A percentile compares a stretch with the other conserved stretches of the same genome.
phyloP scores from a whole-genome alignment of 2,888 invertebrate species.

The Urechis unicinctus region DNA sequence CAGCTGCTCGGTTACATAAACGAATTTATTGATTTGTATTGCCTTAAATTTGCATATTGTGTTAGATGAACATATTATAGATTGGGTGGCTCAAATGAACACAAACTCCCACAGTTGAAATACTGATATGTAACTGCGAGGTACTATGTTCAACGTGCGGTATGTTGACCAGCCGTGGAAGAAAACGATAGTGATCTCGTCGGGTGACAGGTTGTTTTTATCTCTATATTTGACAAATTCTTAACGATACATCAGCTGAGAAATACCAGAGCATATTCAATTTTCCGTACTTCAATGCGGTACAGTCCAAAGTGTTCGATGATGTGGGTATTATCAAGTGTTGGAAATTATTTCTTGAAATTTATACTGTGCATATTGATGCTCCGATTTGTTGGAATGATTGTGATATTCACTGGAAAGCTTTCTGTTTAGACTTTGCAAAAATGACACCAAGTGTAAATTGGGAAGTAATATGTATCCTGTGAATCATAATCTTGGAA shows the following conservation, averaged over 20 bases:
- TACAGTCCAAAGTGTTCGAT: constrained; percentile 68
- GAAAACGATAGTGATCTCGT: too few species aligned
- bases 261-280: constrained; percentile 24
- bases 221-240: not conserved
- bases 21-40: too few species aligned
- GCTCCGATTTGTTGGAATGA: not conserved
- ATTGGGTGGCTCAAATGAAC: too few species aligned
- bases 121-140: not conserved
- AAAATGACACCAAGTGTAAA: not conserved
- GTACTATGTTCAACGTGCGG: too few species aligned
- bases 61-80: too few species aligned
- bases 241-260: not conserved
- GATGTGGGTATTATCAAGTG: constrained; percentile 52
- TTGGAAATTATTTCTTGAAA: not conserved
- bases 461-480: not conserved
- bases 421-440: not conserved
- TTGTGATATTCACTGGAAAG: not conserved
- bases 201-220: not conserved
- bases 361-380: not conserved
- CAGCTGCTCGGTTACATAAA: too few species aligned
- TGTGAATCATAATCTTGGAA: too few species aligned
- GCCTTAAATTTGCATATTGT: too few species aligned
- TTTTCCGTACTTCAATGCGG: constrained; percentile 66
- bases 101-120: not conserved
- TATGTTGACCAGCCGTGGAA: too few species aligned